Evolutionary conservation across 2,797 vertebrate species (phyloP), one percentile per base, ranked within the genome.

Genomic region (Gadopsis bispinosus): DNA sequence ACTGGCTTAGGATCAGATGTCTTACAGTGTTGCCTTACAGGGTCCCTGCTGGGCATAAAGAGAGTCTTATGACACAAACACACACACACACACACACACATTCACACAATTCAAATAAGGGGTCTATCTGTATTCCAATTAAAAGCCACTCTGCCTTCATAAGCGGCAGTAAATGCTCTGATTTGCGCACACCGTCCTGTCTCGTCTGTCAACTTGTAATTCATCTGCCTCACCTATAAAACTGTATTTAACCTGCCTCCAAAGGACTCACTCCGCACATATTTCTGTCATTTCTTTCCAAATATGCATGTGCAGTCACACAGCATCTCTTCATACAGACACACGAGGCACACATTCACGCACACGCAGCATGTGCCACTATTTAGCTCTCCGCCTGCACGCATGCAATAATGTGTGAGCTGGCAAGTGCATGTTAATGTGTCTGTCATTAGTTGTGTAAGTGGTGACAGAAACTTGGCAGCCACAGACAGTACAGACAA

Each of bases 371-470:
- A 8, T 20, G 7, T 1, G 17, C 69, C 62, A 73, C 73, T 74
- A 69, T 86, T 83, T 77, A 79, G 70, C 63, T 48, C 37, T 47
- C 45, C n/a, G 43, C 64, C 78, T 71, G 73, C 75, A 65, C 77
- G 61, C 72, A 66, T 79, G 80, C 81, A 72, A 74, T 85, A 80
- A 83, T 19, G 78, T 77, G 77, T 20, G 63, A 84, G 76, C 69
- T 29, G 75, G 63, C 83, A 41, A 83, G 85, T 61, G 83, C 77
- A 91, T 87, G 90, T 93, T 94, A 93, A 94, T 71, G 85, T 39
- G 88, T 81, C 84, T 92, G 90, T 93, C 92, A 92, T 93, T 94
- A 92, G 89, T 90, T 86, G 88, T 92, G 86, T 87, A 87, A 91
- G 79, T 88, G 93, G 85, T 91, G 94, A 95, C 94, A 92, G 88